Conservation (phyloP, 2,888 invertebrate species). For the Chromoteleia sp. region DNA sequence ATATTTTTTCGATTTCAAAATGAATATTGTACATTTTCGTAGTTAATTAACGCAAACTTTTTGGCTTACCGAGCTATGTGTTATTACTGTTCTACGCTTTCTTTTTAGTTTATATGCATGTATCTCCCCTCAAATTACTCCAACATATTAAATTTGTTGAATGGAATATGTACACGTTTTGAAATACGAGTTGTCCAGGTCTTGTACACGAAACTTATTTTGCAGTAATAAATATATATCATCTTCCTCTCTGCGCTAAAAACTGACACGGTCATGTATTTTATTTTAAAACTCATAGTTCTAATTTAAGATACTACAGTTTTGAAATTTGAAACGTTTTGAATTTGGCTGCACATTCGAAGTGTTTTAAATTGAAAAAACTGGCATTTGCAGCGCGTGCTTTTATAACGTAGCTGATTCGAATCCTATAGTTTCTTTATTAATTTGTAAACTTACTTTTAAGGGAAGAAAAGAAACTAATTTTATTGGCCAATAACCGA, state of each 20-base stretch:
- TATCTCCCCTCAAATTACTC: neutral
- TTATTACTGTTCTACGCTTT: conserved; percentile 34
- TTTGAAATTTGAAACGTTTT: neutral
- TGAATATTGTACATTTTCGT: too few species aligned
- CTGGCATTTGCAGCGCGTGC: too few species aligned
- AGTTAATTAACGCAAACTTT: conserved; percentile 39
- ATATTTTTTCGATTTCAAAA: too few species aligned
- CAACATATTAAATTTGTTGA: neutral
- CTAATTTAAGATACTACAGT: neutral
- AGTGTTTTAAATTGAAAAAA: too few species aligned
- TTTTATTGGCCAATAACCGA: too few species aligned
- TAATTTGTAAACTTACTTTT: too few species aligned
- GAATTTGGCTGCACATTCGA: neutral
- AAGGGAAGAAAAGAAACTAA: too few species aligned
- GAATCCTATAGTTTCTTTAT: too few species aligned
- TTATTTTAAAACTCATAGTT: neutral
- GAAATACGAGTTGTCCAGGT: neutral
- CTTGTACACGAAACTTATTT: neutral
- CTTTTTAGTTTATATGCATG: conserved; percentile 27
- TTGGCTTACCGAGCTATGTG: conserved; percentile 14
- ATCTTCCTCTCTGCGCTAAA: neutral
- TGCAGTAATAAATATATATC: neutral
- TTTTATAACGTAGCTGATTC: too few species aligned
- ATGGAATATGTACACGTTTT: too few species aligned
- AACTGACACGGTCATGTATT: neutral